Conservation (phyloP, 1,140 invertebrate genomes). For the Lepidostoma basale region DNA sequence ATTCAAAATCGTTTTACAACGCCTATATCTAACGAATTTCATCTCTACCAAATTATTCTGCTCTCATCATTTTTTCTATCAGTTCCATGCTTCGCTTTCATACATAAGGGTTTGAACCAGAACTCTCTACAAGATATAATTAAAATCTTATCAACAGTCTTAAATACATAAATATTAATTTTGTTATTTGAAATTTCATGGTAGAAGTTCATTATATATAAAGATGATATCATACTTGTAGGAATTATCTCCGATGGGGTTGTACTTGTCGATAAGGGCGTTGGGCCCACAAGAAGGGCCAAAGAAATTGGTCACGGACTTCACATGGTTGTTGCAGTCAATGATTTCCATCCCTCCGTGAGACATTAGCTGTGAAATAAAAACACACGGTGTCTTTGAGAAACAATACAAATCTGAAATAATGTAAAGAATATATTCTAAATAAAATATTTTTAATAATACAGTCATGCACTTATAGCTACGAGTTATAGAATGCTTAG, state of each 20-base stretch:
- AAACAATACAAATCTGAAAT: neutral
- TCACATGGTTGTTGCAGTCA: constrained; percentile 96
- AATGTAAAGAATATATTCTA: constrained; percentile 27
- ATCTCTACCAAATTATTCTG: too few relatives aligned
- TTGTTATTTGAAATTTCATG: too few relatives aligned
- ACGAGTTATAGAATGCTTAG: neutral
- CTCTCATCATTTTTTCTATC: too few relatives aligned
- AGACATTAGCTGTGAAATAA: constrained; percentile 74
- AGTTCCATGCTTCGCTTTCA: too few relatives aligned
- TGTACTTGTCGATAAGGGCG: constrained; percentile 89
- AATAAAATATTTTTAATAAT: constrained; percentile 25
- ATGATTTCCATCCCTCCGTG: constrained; percentile 80
- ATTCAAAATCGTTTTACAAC: too few relatives aligned
- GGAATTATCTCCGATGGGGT: constrained; percentile 86
- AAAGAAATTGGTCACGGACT: constrained; percentile 89
- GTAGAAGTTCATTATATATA: too few relatives aligned
- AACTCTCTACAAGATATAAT: too few relatives aligned
- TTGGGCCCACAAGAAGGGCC: constrained; percentile 92
- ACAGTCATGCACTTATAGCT: neutral
- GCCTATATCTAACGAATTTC: too few relatives aligned
- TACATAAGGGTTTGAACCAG: too few relatives aligned
- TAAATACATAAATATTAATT: too few relatives aligned
- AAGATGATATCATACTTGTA: constrained; percentile 69
- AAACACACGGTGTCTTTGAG: constrained; percentile 16
- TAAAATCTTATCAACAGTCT: too few relatives aligned